Evolutionary conservation across 2,797 vertebrate species (phyloP).

Genomic region (Characodon lateralis): DNA sequence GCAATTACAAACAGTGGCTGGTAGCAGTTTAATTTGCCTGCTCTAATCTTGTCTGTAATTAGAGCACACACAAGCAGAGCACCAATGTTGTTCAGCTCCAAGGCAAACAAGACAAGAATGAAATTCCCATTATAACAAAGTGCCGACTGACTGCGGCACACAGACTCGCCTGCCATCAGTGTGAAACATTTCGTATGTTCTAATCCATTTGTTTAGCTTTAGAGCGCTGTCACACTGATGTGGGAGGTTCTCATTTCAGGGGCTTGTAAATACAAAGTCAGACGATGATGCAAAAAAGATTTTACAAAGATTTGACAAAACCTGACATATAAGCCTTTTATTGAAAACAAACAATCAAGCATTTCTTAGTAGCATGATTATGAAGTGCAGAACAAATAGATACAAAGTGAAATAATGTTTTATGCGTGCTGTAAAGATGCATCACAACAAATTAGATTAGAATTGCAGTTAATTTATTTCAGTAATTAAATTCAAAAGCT

Average conservation of each 20-base stretch:
- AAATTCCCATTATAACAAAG: constrained; percentile 80
- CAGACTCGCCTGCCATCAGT: constrained; percentile 55
- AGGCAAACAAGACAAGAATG: constrained; percentile 81
- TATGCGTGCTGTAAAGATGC: constrained; percentile 6
- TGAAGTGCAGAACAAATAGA: constrained; percentile 33
- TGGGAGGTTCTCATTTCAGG: constrained; percentile 63
- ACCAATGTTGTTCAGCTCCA: constrained; percentile 80
- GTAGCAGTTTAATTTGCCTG: constrained; percentile 86
- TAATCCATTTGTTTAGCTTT: constrained; percentile 78
- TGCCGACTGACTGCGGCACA: constrained; percentile 71
- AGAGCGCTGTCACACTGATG: constrained; percentile 57
- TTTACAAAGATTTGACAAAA: constrained; percentile 43
- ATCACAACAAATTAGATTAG: constrained; percentile 8
- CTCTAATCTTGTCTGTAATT: constrained; percentile 89
- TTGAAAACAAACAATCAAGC: not conserved
- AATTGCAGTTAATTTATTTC: not conserved
- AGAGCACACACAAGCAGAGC: constrained; percentile 85
- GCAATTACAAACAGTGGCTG: constrained; percentile 88
- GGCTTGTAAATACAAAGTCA: constrained; percentile 42
- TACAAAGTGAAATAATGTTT: not conserved
- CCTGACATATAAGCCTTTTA: constrained; percentile 43
- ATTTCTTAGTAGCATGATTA: not conserved
- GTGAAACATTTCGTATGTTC: constrained; percentile 73
- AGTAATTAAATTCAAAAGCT: too few species aligned
- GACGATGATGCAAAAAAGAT: constrained; percentile 62